Evolutionary conservation across 1,140 invertebrate species (phyloP).

Genomic region (Lasioglossum albipes): DNA sequence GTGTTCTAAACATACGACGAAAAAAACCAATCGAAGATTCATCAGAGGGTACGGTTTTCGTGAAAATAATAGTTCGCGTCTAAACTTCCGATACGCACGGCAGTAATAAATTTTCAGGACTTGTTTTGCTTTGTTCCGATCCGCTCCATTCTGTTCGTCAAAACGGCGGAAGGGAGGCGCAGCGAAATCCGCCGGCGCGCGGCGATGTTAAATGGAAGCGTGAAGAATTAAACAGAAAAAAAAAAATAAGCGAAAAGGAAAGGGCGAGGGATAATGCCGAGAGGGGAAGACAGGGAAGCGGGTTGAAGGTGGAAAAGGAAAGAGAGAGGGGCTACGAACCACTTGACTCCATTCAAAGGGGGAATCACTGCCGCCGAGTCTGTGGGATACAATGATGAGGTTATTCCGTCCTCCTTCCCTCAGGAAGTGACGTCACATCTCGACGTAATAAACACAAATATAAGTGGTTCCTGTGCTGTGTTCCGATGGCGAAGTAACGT

Average conservation of each 20-base stretch:
- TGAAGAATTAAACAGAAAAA: conserved; percentile 4
- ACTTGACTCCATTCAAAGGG: conserved; percentile 54
- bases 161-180: too few species aligned
- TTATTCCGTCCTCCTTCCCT: conserved; percentile 66
- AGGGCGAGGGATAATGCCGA: conserved; percentile 26
- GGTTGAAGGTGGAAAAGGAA: conserved; percentile 15
- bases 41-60: too few species aligned
- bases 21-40: too few species aligned
- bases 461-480: conserved; percentile 62
- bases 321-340: conserved; percentile 18
- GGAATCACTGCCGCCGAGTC: conserved; percentile 43
- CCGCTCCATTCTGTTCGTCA: too few species aligned
- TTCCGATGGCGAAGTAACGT: conserved; percentile 50
- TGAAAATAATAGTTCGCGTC: too few species aligned
- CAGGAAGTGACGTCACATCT: conserved; percentile 67
- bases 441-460: conserved; percentile 69
- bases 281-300: conserved; percentile 26
- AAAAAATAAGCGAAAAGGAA: not conserved
- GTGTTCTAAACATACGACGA: too few species aligned
- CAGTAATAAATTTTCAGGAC: too few species aligned
- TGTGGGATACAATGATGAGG: conserved; percentile 65
- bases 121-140: too few species aligned
- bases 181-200: too few species aligned
- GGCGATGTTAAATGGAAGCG: too few species aligned
- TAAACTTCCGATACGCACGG: too few species aligned